Evolutionary conservation across 2,888 invertebrate genomes (phyloP), one percentile per base, ranked within the genome.

Genomic region (Alloscopus bannaensis): DNA sequence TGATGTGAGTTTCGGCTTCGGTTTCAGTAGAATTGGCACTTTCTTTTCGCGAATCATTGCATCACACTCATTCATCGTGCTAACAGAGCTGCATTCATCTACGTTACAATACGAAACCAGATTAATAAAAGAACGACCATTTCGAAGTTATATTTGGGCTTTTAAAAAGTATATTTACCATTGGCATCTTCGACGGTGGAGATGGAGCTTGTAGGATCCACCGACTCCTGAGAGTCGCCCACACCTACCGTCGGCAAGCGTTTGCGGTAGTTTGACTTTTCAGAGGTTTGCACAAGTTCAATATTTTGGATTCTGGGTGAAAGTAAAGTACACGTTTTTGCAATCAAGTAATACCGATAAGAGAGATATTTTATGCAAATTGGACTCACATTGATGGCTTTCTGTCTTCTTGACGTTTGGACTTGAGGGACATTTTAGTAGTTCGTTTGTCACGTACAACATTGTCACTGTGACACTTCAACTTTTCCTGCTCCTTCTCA

Each of bases 401-500:
- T 45, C 36, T 3, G 50, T 62, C 60, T 22, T 70, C 59, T 0
- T 31, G 26, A 3, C 29, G 47, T 59, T 16, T 68, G 24, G 66
- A 70, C 24, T 71, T 72, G 20, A 57, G 8, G 1, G 77, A 52
- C 52, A 75, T 24, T 20, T 40, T 40, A 4, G 69, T 40, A 6
- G 18, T 42, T 3, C 57, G 71, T 50, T 65, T 69, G n/a, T 26
- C 60, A 64, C 72, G 66, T 6, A 52, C 69, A 20, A 72, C 31
- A 24, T 60, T 72, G 50, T 79, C 79, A 64, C 55, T 69, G 64
- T 77, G 62, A 20, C 29, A 60, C 28, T 62, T 82, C 24, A 86
- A 70, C 60, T 83, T 84, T 52, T 84, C 68, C 86, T 95, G 95
- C 86, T 96, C 94, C 65, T 90, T 91, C 87, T 96, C 95, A 86